phyloP scores from a whole-genome alignment of 2,888 invertebrate species.

The Miltochrista miniata region DNA sequence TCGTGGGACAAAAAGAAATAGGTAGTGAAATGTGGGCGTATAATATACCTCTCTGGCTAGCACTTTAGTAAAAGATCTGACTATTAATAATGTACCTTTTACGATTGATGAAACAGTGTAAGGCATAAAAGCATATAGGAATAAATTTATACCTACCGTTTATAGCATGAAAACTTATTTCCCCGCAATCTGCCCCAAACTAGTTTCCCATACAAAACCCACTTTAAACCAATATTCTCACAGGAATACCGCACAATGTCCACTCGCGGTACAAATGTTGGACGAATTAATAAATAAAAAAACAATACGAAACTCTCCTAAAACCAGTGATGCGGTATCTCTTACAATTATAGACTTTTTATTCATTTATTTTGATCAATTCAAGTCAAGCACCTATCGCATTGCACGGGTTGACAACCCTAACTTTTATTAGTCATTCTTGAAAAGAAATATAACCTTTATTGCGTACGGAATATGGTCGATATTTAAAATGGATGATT shows the following conservation, averaged over 20 bases:
- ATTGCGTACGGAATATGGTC: constrained; percentile 22
- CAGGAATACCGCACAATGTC: constrained; percentile 59
- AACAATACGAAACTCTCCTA: constrained; percentile 67
- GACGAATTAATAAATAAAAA: constrained; percentile 54
- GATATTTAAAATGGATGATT: constrained; percentile 9
- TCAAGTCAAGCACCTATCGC: constrained; percentile 76
- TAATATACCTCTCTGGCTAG: no score
- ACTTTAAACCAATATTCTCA: constrained; percentile 66
- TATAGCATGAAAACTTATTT: constrained; percentile 11
- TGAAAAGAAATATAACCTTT: constrained; percentile 23
- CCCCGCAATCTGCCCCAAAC: constrained; percentile 32
- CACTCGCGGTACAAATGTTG: constrained; percentile 39
- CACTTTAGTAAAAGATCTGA: no score
- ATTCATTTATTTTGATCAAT: constrained; percentile 71
- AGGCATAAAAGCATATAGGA: no score
- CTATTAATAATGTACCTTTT: no score
- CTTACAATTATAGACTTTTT: constrained; percentile 62
- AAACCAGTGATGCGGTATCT: constrained; percentile 69
- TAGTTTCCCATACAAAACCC: constrained; percentile 23
- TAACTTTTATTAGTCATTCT: constrained; percentile 19
- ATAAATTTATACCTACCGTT: no score
- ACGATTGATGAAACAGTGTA: no score
- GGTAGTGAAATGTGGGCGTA: no score
- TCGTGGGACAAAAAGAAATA: no score
- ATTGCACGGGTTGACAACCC: constrained; percentile 51